A percentile compares a stretch with the other conserved stretches of the same genome.
Conservation (phyloP, 2,797 vertebrate species). For the Nyctalus aviator region DNA sequence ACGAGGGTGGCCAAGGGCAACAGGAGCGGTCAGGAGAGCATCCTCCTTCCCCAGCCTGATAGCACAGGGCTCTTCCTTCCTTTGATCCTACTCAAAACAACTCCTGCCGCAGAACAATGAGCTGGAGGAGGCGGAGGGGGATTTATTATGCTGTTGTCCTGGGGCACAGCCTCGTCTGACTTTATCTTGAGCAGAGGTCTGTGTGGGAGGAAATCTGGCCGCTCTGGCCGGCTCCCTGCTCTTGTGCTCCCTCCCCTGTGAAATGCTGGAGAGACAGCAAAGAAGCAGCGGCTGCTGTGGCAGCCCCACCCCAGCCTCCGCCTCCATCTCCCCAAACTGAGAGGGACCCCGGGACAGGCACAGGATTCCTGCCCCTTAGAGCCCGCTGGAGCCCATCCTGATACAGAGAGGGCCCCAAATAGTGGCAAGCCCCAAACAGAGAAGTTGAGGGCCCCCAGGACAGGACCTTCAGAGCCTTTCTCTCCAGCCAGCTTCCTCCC, state of each 20-base stretch:
- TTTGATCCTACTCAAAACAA: conserved; percentile 87
- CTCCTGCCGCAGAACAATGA: conserved; percentile 83
- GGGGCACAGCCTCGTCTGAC: conserved; percentile 76
- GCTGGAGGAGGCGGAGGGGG: conserved; percentile 74
- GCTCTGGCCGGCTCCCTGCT: conserved; percentile 74
- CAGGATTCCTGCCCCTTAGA: background rate
- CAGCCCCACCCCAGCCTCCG: background rate
- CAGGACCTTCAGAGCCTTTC: background rate
- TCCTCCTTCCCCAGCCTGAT: conserved; percentile 88
- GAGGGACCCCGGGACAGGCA: background rate
- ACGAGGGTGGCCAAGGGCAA: conserved; percentile 87
- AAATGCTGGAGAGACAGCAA: background rate
- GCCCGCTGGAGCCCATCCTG: background rate
- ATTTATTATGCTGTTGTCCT: conserved; percentile 84
- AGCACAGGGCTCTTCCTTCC: conserved; percentile 88
- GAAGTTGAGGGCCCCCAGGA: background rate
- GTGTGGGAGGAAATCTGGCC: conserved; percentile 86
- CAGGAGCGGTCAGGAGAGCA: conserved; percentile 83
- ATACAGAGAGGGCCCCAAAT: background rate
- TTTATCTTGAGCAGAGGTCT: conserved; percentile 86
- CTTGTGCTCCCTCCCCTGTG: background rate
- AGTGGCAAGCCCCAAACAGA: background rate
- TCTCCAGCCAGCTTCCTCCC: background rate
- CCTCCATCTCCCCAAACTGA: background rate
- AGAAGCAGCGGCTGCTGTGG: background rate